Base-by-base conservation (phyloP, 1,140 invertebrate genomes). In the Platyura marginata region DNA sequence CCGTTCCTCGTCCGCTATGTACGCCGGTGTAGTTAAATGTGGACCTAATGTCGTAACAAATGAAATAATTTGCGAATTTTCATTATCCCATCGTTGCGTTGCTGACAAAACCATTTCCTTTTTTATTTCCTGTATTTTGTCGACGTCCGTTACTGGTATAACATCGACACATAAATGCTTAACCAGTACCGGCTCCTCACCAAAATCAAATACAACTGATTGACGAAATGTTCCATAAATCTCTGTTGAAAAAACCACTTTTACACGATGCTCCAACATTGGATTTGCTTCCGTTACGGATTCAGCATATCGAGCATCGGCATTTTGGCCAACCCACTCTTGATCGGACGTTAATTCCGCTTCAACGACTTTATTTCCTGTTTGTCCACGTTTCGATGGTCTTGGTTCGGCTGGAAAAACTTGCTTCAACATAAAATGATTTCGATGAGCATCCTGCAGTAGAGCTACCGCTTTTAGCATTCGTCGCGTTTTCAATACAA, bases 141-240 rank as follows among this genome's bases (percentile, higher is more conserved):
- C 70, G 0, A 74, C 62, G 53, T 86, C 79, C 9, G 71, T 67
- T 0, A 72, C 65, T 1, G 80, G 77, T 10, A 81, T 64, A 8
- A 84, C 80, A 52, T 89, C 83, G 5, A 85, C 76, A 53, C 80
- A 82, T 11, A 89, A 54, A 52, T 81, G 75, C 50, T 76, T 70
- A 8, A 78, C 68, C 1, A 86, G 52, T 23, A 81, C 70, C 1
- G 82, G 79, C 40, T 79, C 74, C 32, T 56, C 59, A 1, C 79
- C 79, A 58, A 86, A 81, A 57, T 83, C 81, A 60, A 89, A 84
- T 1, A 85, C 71, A 4, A 89, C 61, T 1, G 78, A 73, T 57
- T 90, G 84, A 1, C 79, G 67, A 52, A 86, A 89, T 3, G 81
- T 86, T 20, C 84, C 84, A 56, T 80, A 86, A 43, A 80, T 76